Percentiles rank a stretch among this genome's conserved stretches.
These are phyloP conservation scores for Andrena fulva DNA, from an alignment of 2,888 invertebrate species.

Conservation along the genomic window DNA sequence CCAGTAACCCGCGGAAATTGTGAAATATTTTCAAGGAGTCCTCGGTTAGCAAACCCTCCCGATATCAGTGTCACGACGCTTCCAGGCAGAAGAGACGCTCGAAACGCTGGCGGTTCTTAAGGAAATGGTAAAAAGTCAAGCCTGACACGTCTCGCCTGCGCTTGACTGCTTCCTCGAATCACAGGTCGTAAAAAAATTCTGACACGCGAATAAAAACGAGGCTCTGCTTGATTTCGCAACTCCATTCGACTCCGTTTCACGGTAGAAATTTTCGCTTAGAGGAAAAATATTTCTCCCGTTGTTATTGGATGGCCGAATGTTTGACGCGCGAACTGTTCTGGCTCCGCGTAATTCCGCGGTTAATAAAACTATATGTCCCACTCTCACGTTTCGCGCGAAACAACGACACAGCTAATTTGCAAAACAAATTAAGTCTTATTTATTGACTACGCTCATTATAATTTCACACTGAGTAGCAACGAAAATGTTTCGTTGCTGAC, in stretches of 20 bases:
- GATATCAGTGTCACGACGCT: constrained; percentile 20
- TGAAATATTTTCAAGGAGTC: neutral
- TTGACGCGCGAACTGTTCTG: neutral
- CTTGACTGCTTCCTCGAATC: constrained; percentile 59
- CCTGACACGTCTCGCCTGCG: constrained; percentile 54
- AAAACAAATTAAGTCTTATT: no score
- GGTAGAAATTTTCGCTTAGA: constrained; percentile 9
- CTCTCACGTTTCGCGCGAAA: no score
- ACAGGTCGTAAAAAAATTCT: constrained; percentile 24
- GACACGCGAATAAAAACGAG: constrained; percentile 34
- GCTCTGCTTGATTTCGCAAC: constrained; percentile 39
- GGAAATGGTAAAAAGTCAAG: constrained; percentile 43
- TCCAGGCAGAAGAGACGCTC: constrained; percentile 19
- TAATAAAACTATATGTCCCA: no score
- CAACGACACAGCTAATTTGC: no score
- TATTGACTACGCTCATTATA: no score
- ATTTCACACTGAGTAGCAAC: no score
- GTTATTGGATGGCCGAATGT: neutral
- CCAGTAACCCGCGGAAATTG: neutral
- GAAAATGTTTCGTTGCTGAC: no score
- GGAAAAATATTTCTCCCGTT: neutral
- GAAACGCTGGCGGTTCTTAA: constrained; percentile 30
- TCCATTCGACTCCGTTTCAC: constrained; percentile 13
- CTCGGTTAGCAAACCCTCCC: neutral
- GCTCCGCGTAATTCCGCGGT: no score